phyloP scores from a whole-genome alignment of 1,140 invertebrate species.

The Drosophila carrolli region DNA sequence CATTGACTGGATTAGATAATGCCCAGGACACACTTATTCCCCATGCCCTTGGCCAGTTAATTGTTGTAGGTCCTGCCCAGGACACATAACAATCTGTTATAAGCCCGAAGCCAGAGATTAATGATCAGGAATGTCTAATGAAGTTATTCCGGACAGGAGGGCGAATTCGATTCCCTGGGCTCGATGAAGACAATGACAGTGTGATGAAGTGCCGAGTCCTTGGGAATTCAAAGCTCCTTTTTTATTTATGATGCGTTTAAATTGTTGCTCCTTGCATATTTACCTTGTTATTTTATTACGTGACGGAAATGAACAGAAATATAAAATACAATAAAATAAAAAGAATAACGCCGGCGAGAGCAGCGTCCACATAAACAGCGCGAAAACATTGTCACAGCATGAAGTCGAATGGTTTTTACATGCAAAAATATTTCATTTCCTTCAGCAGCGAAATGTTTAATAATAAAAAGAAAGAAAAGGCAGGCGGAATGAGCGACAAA shows the following conservation, averaged over 20 bases:
- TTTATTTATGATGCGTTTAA: slow-evolving; percentile 70
- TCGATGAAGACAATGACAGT: slow-evolving; percentile 14
- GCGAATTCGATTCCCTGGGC: not conserved
- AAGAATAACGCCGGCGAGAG: slow-evolving; percentile 28
- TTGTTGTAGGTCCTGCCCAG: slow-evolving; percentile 59
- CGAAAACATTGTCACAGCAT: slow-evolving; percentile 78
- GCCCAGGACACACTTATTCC: slow-evolving; percentile 24
- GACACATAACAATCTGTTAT: slow-evolving; percentile 47
- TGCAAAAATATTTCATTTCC: slow-evolving; percentile 82
- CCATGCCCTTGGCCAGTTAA: slow-evolving; percentile 29
- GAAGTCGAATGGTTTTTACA: slow-evolving; percentile 79
- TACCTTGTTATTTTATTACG: slow-evolving; percentile 79
- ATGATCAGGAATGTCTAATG: slow-evolving; percentile 70
- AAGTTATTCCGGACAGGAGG: slow-evolving; percentile 17
- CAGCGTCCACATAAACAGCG: slow-evolving; percentile 65
- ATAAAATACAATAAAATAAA: slow-evolving; percentile 64
- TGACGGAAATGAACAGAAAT: slow-evolving; percentile 73
- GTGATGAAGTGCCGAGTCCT: slow-evolving; percentile 19
- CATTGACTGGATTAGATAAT: slow-evolving; percentile 62
- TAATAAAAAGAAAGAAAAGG: slow-evolving; percentile 59
- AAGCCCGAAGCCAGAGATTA: slow-evolving; percentile 55
- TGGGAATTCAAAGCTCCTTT: slow-evolving; percentile 36
- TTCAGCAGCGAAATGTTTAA: slow-evolving; percentile 76
- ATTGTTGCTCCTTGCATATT: slow-evolving; percentile 69
- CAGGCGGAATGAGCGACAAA: slow-evolving; percentile 63